Base-by-base conservation (phyloP, 2,888 invertebrate species). In the Abscondita cerata region DNA sequence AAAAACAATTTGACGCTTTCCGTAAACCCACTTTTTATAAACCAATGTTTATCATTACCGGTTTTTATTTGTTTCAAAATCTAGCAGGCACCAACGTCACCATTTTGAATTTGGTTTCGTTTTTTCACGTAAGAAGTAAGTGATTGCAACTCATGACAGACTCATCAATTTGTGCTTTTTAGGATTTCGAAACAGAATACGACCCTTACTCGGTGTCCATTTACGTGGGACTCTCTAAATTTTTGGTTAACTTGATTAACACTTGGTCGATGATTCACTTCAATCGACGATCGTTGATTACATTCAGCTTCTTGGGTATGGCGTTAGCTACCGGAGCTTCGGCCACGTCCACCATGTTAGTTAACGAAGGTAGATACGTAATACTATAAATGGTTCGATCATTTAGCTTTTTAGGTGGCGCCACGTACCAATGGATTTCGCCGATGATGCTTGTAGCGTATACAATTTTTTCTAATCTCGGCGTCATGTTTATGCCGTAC, bases 21-120 rank as follows among this genome's bases (percentile, higher is more conserved):
- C 64, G 81, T 6, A 82, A 82, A 69, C 85, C 86, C 0, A 85
- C 85, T 1, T 86, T 85, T 8, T 86, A 85, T 76, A 86, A 86
- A 71, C 86, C 87, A 0, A 72, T 86, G 69, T 62, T 82, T 6
- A 81, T 87, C 44, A 78, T 87, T 11, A 80, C 84, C 59, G 79
- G 83, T 8, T 75, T 87, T 11, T 87, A 86, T 73, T 77, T 83
- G 40, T 84, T 86, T 69, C 86, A 87, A 73, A 86, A 87, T 69
- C 85, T 85, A 65, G 82, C 85, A 16, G 87, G 87, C 31, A 85
- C 87, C 66, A 86, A 87, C 69, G 84, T 86, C 5, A 86, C 85
- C 0, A 77, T 86, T 0, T 87, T 86, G 74, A 86, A 85, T 71
- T 85, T 86, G 0, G 85, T 87, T 19, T 83, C 82, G 11, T 85